Evolutionary conservation across 2,888 invertebrate species (phyloP).

Genomic region (Fragum fragum): DNA sequence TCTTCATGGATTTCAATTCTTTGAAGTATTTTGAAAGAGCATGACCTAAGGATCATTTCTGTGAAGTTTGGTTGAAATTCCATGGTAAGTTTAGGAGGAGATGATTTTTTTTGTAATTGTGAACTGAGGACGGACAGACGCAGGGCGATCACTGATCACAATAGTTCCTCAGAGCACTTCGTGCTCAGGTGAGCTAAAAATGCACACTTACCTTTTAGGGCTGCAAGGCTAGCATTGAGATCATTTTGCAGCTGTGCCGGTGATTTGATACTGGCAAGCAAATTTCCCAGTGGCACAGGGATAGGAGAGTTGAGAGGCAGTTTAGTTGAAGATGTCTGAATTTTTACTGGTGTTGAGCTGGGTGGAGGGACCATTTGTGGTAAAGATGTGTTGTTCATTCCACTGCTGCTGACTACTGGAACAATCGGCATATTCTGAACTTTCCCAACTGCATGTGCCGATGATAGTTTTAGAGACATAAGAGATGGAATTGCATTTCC

Average conservation of each 20-base stretch:
- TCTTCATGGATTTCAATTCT: no score
- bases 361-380: constrained; percentile 48
- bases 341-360: constrained; percentile 4
- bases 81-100: no score
- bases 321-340: constrained; percentile 18
- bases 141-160: no score
- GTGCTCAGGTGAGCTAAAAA: no score
- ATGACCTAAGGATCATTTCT: no score
- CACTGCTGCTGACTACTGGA: not conserved
- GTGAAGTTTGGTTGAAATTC: no score
- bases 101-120: no score
- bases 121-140: no score
- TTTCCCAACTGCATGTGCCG: constrained; percentile 27
- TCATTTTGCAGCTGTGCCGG: constrained; percentile 62
- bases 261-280: constrained; percentile 56
- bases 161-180: no score
- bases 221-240: constrained; percentile 61
- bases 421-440: not conserved
- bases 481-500: constrained; percentile 62
- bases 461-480: constrained; percentile 69
- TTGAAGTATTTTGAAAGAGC: no score
- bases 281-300: constrained; percentile 39
- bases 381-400: not conserved
- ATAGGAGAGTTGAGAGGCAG: constrained; percentile 37
- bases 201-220: constrained; percentile 63